Base-by-base conservation (phyloP, 2,888 invertebrate genomes). In the Glaucopsyche alexis region DNA sequence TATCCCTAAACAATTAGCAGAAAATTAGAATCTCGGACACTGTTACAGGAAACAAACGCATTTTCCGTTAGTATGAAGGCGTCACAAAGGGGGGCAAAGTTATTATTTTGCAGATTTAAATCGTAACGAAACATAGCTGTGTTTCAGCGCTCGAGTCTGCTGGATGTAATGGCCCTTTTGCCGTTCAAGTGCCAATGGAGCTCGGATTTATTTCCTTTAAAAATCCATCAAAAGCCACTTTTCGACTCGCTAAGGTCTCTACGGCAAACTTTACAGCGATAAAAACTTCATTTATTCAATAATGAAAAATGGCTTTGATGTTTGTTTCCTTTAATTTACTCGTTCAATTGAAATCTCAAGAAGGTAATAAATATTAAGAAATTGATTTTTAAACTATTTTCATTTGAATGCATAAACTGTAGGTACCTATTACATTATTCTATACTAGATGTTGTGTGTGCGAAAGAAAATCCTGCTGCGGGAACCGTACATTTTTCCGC, bases 211-310 rank as follows among this genome's bases (percentile, higher is more conserved):
- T 76, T 76, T 75, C 74, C 71, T 76, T 76, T 76, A 76, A 74
- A 72, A 77, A 75, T 72, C 75, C 74, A 77, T 77, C 76, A 74
- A 74, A 75, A 76, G 73, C 71, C 75, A 65, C 73, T 76, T 72
- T 75, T 66, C 73, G 64, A 73, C 66, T 78, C 14, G 70, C 45
- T 73, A 64, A 38, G 65, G 69, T 71, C 66, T 60, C 14, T n/a
- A 71, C 38, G 29, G 60, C 29, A 60, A 75, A 70, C 11, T 72
- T 75, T 74, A 72, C 71, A 73, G 72, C 74, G 71, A 72, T 71
- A 75, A 72, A 76, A 67, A 65, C 38, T 75, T 72, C 45, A 16
- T 69, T 69, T 47, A 69, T 19, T 49, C 29, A 49, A 16, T 69
- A 47, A 49, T 49, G 49, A 49, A 47, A 45, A 69, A 47, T 47